Conservation (phyloP, 2,888 invertebrate genomes). For the Linyphia triangularis region DNA sequence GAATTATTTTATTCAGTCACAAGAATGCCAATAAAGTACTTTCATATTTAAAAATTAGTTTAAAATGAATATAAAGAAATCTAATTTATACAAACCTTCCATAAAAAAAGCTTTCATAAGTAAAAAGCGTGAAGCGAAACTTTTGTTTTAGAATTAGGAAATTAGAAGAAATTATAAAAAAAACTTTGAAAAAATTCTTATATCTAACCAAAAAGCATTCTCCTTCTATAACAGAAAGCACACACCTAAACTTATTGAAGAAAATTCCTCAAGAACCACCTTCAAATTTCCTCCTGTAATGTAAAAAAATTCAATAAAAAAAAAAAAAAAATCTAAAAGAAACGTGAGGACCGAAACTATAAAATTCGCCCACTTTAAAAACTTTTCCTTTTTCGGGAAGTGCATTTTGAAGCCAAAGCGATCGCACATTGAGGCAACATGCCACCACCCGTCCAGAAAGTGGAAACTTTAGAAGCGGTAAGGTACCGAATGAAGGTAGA, state of each 20-base stretch:
- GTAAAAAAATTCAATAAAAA: background rate
- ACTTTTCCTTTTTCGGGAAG: slow-evolving; percentile 16
- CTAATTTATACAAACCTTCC: too few relatives aligned
- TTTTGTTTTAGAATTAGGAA: too few relatives aligned
- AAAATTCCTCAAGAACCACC: background rate
- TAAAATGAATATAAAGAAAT: too few relatives aligned
- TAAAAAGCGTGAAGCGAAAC: too few relatives aligned
- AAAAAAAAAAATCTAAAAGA: background rate
- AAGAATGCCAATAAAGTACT: too few relatives aligned
- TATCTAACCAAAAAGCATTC: background rate
- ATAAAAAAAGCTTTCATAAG: too few relatives aligned
- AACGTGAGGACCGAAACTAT: background rate
- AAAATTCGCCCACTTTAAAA: slow-evolving; percentile 43
- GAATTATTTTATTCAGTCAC: too few relatives aligned
- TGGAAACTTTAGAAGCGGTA: slow-evolving; percentile 22
- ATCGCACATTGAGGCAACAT: slow-evolving; percentile 51
- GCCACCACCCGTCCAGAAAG: slow-evolving; percentile 39
- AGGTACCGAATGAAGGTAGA: slow-evolving; percentile 26
- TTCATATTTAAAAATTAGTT: too few relatives aligned
- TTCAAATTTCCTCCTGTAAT: background rate
- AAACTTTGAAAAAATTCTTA: too few relatives aligned
- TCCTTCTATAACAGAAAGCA: background rate
- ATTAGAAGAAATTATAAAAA: too few relatives aligned
- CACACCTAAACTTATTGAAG: background rate
- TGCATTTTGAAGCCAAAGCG: slow-evolving; percentile 45